A percentile compares a stretch with the other conserved stretches of the same genome.
These are phyloP conservation scores for Epinotia ramella DNA, from an alignment of 2,888 invertebrate species.

Conservation along the genomic window DNA sequence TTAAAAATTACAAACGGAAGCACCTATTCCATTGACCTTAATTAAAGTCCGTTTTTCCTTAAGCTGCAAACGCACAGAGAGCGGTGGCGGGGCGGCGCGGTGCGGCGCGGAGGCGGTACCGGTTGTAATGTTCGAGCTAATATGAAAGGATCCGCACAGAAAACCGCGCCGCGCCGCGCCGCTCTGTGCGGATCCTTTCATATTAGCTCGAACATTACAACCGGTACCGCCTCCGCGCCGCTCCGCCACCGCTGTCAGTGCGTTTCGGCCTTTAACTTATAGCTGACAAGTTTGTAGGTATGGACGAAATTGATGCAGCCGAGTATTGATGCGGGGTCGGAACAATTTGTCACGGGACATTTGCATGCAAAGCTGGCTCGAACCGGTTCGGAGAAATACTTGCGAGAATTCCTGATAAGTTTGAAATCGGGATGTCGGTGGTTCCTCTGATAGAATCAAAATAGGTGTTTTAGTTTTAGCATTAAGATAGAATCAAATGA, in stretches of 20 bases:
- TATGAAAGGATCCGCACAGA: too few species aligned
- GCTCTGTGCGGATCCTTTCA: too few species aligned
- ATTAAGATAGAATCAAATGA: neutral
- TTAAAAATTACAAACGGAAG: neutral
- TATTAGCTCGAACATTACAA: too few species aligned
- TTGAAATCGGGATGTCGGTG: neutral
- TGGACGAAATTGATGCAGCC: constrained; percentile 66
- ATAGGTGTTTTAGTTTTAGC: too few species aligned
- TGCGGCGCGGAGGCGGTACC: too few species aligned
- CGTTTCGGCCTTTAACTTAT: too few species aligned
- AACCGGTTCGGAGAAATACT: constrained; percentile 47
- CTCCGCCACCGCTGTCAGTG: too few species aligned
- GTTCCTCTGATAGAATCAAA: neutral
- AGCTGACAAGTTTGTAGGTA: constrained; percentile 47
- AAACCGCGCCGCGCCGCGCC: too few species aligned
- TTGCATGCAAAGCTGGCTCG: constrained; percentile 68
- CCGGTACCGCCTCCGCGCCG: too few species aligned
- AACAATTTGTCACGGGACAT: constrained; percentile 79
- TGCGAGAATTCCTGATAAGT: constrained; percentile 17
- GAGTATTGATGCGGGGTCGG: constrained; percentile 63
- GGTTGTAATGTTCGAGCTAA: too few species aligned
- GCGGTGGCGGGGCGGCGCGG: too few species aligned
- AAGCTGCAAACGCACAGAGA: too few species aligned
- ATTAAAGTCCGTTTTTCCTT: constrained; percentile 3
- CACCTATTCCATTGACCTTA: constrained; percentile 10